Evolutionary conservation across 2,888 invertebrate genomes (phyloP).

Genomic region (Incurvaria masculella): DNA sequence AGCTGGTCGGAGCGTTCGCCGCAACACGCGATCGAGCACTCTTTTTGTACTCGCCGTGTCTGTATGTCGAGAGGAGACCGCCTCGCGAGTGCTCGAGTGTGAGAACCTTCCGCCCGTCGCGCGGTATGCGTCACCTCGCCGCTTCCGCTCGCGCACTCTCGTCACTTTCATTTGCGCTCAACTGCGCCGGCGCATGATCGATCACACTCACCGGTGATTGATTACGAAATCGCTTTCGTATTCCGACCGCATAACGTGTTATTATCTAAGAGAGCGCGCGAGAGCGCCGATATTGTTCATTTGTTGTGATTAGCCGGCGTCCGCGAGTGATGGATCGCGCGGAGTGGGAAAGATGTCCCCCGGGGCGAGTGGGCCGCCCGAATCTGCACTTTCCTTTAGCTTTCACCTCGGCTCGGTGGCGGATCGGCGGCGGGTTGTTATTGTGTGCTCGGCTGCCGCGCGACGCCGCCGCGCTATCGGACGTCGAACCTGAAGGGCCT

Average conservation of each 20-base stretch:
- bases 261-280: background rate
- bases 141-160: background rate
- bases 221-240: background rate
- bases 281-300: conserved; percentile 29
- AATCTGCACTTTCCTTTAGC: conserved; percentile 56
- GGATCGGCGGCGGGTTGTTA: conserved; percentile 45
- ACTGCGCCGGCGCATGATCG: background rate
- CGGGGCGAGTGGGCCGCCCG: conserved; percentile 51
- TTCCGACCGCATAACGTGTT: background rate
- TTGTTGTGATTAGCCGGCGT: conserved; percentile 34
- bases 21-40: too few species aligned
- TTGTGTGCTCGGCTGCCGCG: conserved; percentile 26
- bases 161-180: background rate
- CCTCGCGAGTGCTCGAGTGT: too few species aligned
- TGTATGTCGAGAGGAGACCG: too few species aligned
- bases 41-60: too few species aligned
- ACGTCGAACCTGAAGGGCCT: conserved; percentile 36
- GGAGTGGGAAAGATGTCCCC: conserved; percentile 47
- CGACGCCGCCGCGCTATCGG: conserved; percentile 20
- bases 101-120: background rate
- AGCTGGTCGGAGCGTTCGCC: too few species aligned
- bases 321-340: conserved; percentile 44
- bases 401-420: conserved; percentile 56
- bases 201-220: background rate
- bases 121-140: background rate